Percentiles rank a stretch among this genome's conserved stretches.
These are phyloP conservation scores for Diachrysia chrysitis DNA, from an alignment of 2,888 invertebrate genomes.

Conservation along the genomic window DNA sequence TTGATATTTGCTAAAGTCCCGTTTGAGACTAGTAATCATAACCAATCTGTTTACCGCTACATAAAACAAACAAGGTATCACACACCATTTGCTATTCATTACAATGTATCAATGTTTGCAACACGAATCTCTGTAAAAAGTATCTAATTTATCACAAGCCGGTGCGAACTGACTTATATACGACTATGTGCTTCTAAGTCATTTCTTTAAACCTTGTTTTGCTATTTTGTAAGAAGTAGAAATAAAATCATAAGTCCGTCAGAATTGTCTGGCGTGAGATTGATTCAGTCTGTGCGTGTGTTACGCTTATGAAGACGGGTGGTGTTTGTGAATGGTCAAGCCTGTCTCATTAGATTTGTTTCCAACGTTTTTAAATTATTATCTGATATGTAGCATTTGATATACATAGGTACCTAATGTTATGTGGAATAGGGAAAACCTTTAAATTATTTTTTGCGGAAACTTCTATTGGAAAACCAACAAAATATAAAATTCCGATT, in stretches of 20 bases:
- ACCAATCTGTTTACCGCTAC: not conserved
- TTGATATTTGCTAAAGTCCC: too few species aligned
- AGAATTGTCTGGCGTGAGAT: conserved; percentile 7
- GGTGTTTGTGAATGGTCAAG: conserved; percentile 16
- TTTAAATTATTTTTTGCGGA: too few species aligned
- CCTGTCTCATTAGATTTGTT: conserved; percentile 30
- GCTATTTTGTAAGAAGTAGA: not conserved
- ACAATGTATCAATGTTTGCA: conserved; percentile 4
- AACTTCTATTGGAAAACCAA: too few species aligned
- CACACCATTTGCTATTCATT: not conserved
- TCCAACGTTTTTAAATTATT: not conserved
- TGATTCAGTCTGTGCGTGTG: conserved; percentile 18
- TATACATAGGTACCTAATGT: too few species aligned
- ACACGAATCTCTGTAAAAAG: not conserved
- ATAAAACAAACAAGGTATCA: not conserved
- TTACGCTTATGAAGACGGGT: conserved; percentile 22
- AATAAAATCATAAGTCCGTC: conserved; percentile 6
- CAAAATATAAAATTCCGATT: too few species aligned
- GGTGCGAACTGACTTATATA: not conserved
- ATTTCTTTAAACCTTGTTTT: not conserved
- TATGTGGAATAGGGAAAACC: too few species aligned
- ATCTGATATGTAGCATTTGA: not conserved
- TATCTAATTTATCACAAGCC: not conserved
- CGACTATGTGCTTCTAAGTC: conserved; percentile 4
- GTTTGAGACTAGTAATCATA: not conserved